Conservation (phyloP, 2,797 vertebrate genomes). For the Euthynnus affinis region DNA sequence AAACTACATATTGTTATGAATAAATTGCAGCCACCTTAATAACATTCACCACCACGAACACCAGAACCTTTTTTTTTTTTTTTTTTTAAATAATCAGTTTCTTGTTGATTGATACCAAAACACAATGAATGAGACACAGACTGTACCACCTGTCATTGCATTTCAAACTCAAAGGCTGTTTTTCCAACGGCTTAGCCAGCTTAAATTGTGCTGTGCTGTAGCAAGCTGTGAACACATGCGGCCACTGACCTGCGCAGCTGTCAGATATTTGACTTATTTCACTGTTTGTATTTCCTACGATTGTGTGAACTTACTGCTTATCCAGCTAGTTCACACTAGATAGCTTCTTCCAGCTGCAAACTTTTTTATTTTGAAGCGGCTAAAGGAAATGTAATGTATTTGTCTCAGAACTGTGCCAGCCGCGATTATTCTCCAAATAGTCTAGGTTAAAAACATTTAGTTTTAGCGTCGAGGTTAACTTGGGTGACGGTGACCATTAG, state of each 20-base stretch:
- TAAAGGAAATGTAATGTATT: neutral
- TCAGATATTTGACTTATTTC: neutral
- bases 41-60: neutral
- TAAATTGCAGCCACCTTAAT: neutral
- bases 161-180: neutral
- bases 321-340: neutral
- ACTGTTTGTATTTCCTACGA: neutral
- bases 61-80: neutral
- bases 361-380: constrained; percentile 7
- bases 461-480: no score
- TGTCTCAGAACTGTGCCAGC: neutral
- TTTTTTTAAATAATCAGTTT: neutral
- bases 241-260: neutral
- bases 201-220: no score
- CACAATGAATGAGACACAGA: neutral
- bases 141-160: neutral
- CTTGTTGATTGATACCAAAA: neutral
- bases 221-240: no score
- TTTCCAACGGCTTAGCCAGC: no score
- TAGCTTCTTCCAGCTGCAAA: neutral
- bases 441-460: no score
- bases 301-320: no score
- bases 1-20: neutral
- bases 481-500: no score
- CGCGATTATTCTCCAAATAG: neutral